phyloP scores from a whole-genome alignment of 2,797 vertebrate species.

The Typhlichthys eigenmanni region DNA sequence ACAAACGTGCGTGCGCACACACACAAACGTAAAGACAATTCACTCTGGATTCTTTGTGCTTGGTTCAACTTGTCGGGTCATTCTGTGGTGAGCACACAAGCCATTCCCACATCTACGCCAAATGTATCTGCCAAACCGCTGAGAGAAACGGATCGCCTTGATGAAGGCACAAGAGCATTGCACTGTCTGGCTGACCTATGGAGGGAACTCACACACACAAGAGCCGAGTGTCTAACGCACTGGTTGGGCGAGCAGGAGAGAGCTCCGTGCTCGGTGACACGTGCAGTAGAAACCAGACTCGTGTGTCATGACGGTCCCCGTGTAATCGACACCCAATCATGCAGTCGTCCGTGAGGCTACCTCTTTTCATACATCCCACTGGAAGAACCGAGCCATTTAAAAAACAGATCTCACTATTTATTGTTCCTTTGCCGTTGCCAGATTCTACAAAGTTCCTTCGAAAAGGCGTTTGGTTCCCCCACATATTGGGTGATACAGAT shows the following conservation, averaged over 20 bases:
- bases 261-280: conserved; percentile 8
- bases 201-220: not conserved
- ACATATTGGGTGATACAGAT: conserved; percentile 50
- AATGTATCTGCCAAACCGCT: conserved; percentile 31
- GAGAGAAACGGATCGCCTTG: conserved; percentile 25
- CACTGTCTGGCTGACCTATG: not conserved
- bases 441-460: conserved; percentile 49
- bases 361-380: conserved; percentile 53
- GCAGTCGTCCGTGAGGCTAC: conserved; percentile 46
- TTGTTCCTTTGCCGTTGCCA: conserved; percentile 62
- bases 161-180: not conserved
- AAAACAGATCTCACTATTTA: conserved; percentile 61
- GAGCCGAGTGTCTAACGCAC: not conserved
- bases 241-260: not conserved
- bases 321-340: conserved; percentile 59
- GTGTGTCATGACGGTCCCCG: conserved; percentile 43
- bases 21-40: conserved; percentile 30
- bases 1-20: conserved; percentile 4
- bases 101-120: conserved; percentile 36
- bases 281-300: conserved; percentile 35
- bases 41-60: conserved; percentile 32
- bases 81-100: conserved; percentile 34
- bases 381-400: conserved; percentile 55
- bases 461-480: conserved; percentile 33
- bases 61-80: conserved; percentile 28